Evolutionary conservation across 2,888 invertebrate genomes (phyloP), one percentile per base, ranked within the genome.

Genomic region (Apamea sordens): DNA sequence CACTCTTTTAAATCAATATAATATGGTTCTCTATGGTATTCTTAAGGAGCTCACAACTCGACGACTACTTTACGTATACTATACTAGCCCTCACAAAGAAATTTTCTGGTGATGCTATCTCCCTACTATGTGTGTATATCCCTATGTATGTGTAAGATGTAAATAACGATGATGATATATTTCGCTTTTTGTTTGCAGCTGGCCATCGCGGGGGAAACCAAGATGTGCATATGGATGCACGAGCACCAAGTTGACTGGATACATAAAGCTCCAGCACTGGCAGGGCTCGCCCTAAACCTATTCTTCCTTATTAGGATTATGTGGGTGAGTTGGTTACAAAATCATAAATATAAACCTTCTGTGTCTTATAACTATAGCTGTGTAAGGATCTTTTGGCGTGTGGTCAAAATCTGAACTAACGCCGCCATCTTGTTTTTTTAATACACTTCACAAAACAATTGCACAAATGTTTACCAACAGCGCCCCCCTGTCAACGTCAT

Each of bases 201-300:
- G 85, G 86, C 95, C 21, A 88, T 95, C 41, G 79, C 93, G 0
- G 93, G 94, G 0, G 96, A 97, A 90, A 94, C 97, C 81, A 97
- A 97, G 90, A 96, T 98, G 93, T 98, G 99, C 92, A 97, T 98
- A 1, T 99, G 98, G 98, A 98, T 99, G 97, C 97, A 98, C 90
- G 97, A 98, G 84, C 98, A 98, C 92, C 96, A 97, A 75, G 98
- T 98, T 75, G 99, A 99, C 94, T 99, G 98, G 98, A 98, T 99
- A 89, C 98, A 98, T 94, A 98, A 98, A 93, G 98, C 97, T 0
- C 99, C 99, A 0, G 98, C 98, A 4, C 97, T 99, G 85, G 95
- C 97, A 41, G 98, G 99, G 18, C 97, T 99, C 50, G 97, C 98
- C 77, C 97, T 99, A 89, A 99, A 99, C 97, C 97, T 98, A 73